Evolutionary conservation across 2,797 vertebrate genomes (phyloP).

Genomic region (Tachyglossus aculeatus): DNA sequence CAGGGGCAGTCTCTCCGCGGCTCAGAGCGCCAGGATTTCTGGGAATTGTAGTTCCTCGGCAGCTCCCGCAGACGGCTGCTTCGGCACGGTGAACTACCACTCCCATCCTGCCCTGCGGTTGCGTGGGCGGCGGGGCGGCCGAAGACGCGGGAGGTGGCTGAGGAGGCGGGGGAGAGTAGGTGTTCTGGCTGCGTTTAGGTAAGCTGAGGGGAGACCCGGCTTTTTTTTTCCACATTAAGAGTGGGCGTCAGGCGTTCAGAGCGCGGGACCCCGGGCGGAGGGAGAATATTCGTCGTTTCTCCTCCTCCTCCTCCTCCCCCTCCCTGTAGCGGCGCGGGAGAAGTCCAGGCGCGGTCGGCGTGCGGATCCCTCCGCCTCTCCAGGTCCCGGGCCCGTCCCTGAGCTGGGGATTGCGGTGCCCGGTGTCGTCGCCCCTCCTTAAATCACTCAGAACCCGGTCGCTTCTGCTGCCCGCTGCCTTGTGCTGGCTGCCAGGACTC

Average conservation of each 20-base stretch:
- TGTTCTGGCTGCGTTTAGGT: neutral
- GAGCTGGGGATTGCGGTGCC: too few species aligned
- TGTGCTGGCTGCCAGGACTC: too few species aligned
- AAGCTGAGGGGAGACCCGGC: conserved; percentile 19
- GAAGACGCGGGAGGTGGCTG: neutral
- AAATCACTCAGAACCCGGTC: too few species aligned
- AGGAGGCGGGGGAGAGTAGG: neutral
- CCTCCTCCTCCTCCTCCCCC: neutral
- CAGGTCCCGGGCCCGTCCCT: too few species aligned
- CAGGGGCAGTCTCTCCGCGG: rapidly evolving
- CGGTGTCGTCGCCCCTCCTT: too few species aligned
- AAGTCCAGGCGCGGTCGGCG: neutral
- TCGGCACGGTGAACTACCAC: neutral
- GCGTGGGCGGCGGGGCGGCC: neutral
- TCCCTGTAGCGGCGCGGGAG: neutral
- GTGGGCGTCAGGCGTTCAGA: neutral
- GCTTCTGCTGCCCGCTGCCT: too few species aligned
- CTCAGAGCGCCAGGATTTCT: rapidly evolving
- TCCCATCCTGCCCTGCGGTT: conserved; percentile 50
- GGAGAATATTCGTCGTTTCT: too few species aligned
- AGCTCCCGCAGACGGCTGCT: rapidly evolving
- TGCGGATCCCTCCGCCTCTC: too few species aligned
- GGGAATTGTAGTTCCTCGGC: neutral
- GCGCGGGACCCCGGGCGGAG: neutral
- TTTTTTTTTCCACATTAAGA: conserved; percentile 17